A percentile compares a stretch with the other conserved stretches of the same genome.
Evolutionary conservation across 2,888 invertebrate genomes (phyloP).

Genomic region (Andrena bicolor): DNA sequence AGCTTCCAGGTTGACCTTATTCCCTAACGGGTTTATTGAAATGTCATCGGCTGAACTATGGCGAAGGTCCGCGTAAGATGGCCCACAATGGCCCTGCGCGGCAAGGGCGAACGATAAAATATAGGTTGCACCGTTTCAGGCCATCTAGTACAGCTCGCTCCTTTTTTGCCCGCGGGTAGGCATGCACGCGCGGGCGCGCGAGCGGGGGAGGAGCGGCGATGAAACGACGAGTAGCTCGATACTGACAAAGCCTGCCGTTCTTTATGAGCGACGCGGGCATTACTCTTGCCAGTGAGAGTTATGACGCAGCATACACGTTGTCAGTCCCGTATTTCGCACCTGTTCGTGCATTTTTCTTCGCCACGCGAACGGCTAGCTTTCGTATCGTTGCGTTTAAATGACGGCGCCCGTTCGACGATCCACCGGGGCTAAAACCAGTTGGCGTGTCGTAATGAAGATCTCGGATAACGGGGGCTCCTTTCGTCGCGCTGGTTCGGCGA

Average conservation of each 20-base stretch:
- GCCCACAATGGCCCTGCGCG: constrained; percentile 41
- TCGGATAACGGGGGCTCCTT: constrained; percentile 8
- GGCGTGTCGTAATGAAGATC: constrained; percentile 34
- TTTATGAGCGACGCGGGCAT: constrained; percentile 65
- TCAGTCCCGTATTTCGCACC: constrained; percentile 58
- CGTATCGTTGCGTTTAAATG: constrained; percentile 37
- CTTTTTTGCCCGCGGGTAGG: constrained; percentile 55
- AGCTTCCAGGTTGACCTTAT: constrained; percentile 70
- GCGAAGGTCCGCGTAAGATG: constrained; percentile 47
- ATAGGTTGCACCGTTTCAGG: constrained; percentile 59
- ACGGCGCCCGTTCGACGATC: constrained; percentile 17
- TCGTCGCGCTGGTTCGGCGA: not conserved
- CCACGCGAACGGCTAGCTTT: constrained; percentile 30
- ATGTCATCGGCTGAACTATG: constrained; percentile 77
- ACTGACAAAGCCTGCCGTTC: constrained; percentile 71
- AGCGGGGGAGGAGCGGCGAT: constrained; percentile 54
- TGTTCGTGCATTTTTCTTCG: constrained; percentile 62
- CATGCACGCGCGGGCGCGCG: not conserved
- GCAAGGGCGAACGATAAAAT: constrained; percentile 71
- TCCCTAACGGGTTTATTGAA: constrained; percentile 74
- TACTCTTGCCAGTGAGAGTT: constrained; percentile 58
- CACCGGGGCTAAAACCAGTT: constrained; percentile 37
- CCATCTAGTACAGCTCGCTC: constrained; percentile 22
- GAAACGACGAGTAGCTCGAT: constrained; percentile 74
- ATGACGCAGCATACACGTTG: constrained; percentile 55